Conservation (phyloP, 2,113 vertebrate species). For the Notothenia rossii region DNA sequence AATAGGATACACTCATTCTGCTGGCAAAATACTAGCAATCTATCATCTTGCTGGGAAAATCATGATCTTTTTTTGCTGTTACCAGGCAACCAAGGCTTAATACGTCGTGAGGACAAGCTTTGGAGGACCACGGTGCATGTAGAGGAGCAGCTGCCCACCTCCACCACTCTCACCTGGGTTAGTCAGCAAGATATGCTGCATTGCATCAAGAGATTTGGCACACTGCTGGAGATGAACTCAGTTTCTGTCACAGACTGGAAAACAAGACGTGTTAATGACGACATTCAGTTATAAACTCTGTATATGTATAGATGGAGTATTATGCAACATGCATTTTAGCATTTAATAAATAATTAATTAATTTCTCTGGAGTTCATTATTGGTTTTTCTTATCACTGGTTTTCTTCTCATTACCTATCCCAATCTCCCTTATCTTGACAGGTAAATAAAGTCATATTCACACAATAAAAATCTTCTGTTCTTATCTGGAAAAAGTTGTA, state of each 20-base stretch:
- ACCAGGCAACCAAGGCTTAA: conserved; percentile 80
- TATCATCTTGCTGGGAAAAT: conserved; percentile 52
- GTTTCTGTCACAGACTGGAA: not conserved
- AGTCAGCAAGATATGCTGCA: conserved; percentile 61
- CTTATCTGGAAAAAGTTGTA: not conserved
- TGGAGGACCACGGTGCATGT: conserved; percentile 34
- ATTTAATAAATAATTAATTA: not conserved
- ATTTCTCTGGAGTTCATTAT: not conserved
- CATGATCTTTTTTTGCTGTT: conserved; percentile 71
- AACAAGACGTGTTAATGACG: not conserved
- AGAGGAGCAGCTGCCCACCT: conserved; percentile 64
- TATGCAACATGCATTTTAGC: not conserved
- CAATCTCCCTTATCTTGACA: not conserved
- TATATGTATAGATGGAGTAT: not conserved
- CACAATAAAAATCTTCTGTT: not conserved
- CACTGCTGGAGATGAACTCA: conserved; percentile 21
- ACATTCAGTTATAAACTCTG: not conserved
- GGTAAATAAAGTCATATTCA: not conserved
- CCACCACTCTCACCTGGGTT: conserved; percentile 61
- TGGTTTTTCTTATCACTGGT: no score
- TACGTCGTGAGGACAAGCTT: conserved; percentile 56
- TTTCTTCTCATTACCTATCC: not conserved
- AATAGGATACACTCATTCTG: conserved; percentile 13
- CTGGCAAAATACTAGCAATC: conserved; percentile 53
- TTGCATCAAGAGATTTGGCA: conserved; percentile 56